Evolutionary conservation across 2,113 vertebrate genomes (phyloP).

Genomic region (Corythornis vintsioides): DNA sequence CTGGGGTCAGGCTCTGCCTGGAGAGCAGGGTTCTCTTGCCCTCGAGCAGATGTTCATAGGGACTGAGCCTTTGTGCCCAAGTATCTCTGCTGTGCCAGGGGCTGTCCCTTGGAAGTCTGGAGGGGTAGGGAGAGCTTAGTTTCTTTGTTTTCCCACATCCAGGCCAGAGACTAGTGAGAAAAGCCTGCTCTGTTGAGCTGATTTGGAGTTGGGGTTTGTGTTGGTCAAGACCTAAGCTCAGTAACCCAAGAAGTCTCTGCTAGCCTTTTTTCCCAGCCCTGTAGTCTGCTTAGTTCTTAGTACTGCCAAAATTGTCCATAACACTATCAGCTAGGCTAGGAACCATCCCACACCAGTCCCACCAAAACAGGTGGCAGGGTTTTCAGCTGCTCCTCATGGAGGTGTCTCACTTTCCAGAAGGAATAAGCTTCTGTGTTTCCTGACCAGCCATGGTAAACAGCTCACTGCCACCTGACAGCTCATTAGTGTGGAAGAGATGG

Average conservation of each 20-base stretch:
- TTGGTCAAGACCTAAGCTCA: not conserved
- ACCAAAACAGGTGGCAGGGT: rapidly evolving
- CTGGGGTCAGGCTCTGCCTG: rapidly evolving
- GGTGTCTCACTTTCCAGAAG: not conserved
- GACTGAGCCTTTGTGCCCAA: not conserved
- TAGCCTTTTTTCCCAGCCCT: not conserved
- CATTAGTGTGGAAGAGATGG: not conserved
- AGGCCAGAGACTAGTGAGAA: not conserved
- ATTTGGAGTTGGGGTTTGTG: not conserved
- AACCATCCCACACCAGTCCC: not conserved
- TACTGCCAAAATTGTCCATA: not conserved
- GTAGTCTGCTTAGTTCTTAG: not conserved
- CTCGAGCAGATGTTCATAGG: not conserved
- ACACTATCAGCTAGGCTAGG: not conserved
- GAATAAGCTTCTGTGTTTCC: rapidly evolving
- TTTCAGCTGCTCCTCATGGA: not conserved
- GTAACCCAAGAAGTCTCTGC: not conserved
- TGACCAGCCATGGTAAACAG: not conserved
- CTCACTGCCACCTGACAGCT: not conserved
- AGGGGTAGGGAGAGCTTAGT: not conserved
- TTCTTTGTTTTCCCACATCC: not conserved
- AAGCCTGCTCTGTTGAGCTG: not conserved
- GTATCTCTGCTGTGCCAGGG: not conserved
- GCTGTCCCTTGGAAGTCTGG: not conserved
- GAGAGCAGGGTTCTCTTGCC: not conserved